Base-by-base conservation (phyloP, 1,140 invertebrate species). In the Drosophila asahinai region DNA sequence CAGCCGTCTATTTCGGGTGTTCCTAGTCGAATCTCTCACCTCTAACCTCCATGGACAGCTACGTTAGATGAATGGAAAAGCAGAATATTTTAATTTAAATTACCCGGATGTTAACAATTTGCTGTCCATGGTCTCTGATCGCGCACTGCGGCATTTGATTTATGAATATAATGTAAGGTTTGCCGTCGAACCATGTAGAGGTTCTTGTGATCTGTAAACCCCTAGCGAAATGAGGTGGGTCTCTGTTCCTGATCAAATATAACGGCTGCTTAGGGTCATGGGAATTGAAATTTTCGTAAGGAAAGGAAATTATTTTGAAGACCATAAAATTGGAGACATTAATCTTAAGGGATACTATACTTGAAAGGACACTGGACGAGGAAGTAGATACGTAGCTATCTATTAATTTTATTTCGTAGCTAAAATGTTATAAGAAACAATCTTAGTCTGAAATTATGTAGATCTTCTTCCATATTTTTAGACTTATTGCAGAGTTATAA, bases 101-200 rank as follows among this genome's bases (percentile, higher is more conserved):
- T 89, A 84, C 83, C 83, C 83, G 83, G 83, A 87, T 87, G 83
- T 75, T 89, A 71, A 63, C 84, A 87, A 87, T 87, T 87, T 87
- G 66, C 81, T 73, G 81, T 77, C 77, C 65, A 80, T 83, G 84
- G 57, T 67, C 68, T 89, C 68, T 83, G 84, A 71, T 55, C 80
- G 51, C 48, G 14, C 52, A 64, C 60, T 61, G 63, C 58, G 64
- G 60, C 68, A 66, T 71, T 83, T 87, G 83, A 87, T 87, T 87
- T 87, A 87, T 87, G 83, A 67, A 60, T 59, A 47, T 77, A 77
- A 77, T 77, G 27, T 45, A 60, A 45, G 67, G 67, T 73, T 70
- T 36, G 33, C 11, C 33, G 33, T 36, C 33, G 33, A 33, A 9
- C 30, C 30, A 27, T 19, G 5, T 27, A 17, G 33, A 17, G 30